These are phyloP conservation scores for Desoria tigrina DNA, from an alignment of 2,888 invertebrate species.

Conservation along the genomic window DNA sequence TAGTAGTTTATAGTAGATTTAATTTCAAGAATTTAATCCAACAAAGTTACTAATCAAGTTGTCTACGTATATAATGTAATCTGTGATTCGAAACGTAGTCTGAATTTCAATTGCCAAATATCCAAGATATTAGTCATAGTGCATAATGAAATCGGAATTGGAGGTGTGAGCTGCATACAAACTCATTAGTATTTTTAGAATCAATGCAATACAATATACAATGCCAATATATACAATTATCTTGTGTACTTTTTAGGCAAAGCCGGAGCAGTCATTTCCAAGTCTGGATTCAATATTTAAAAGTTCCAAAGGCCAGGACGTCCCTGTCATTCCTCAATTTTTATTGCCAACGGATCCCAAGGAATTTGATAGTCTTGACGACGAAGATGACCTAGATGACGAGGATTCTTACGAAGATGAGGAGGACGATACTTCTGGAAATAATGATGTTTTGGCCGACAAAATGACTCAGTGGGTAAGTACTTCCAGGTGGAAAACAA, in stretches of 20 bases:
- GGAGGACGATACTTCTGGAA: constrained; percentile 14
- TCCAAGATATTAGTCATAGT: too few species aligned
- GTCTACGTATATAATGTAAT: not conserved
- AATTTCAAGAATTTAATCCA: too few species aligned
- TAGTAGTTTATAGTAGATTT: not conserved
- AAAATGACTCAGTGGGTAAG: constrained; percentile 19
- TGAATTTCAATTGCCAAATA: not conserved
- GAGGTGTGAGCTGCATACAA: too few species aligned
- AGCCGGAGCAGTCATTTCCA: not conserved
- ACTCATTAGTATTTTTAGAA: too few species aligned
- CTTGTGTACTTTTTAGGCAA: too few species aligned
- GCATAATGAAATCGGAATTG: too few species aligned
- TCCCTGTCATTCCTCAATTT: not conserved
- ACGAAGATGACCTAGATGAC: constrained; percentile 20
- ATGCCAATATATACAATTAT: too few species aligned
- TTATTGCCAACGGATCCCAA: not conserved
- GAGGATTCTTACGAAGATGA: constrained; percentile 22
- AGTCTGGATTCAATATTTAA: constrained; percentile 3
- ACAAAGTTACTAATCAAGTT: not conserved
- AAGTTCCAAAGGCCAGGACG: not conserved
- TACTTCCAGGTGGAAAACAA: too few species aligned
- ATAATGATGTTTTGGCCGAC: constrained; percentile 9
- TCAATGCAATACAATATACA: too few species aligned
- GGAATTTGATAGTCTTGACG: constrained; percentile 14
- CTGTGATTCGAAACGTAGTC: not conserved